phyloP scores from a whole-genome alignment of 1,140 invertebrate genomes.

The Papilio polytes region DNA sequence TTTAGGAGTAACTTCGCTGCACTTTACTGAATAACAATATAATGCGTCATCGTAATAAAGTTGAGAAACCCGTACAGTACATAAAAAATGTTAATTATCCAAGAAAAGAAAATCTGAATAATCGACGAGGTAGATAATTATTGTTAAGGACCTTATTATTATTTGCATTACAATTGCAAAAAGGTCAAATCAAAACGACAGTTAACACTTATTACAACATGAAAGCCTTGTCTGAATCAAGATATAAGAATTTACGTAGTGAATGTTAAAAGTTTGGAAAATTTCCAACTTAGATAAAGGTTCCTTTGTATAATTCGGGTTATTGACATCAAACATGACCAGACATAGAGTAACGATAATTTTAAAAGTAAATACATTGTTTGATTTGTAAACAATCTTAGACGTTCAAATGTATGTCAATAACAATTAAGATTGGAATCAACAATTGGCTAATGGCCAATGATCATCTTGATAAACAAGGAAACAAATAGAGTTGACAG shows the following conservation, averaged over 20 bases:
- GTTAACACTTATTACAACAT: background rate
- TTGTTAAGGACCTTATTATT: background rate
- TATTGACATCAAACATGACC: background rate
- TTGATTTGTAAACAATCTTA: slow-evolving; percentile 20
- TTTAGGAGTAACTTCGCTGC: background rate
- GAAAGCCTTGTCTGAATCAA: background rate
- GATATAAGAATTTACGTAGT: background rate
- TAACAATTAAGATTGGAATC: slow-evolving; percentile 18
- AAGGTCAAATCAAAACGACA: background rate
- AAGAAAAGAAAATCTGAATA: background rate
- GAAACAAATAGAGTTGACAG: background rate
- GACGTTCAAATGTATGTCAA: background rate
- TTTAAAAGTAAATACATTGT: slow-evolving; percentile 13
- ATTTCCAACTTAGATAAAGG: slow-evolving; percentile 15
- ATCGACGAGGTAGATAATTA: background rate
- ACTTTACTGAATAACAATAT: background rate
- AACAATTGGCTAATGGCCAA: background rate
- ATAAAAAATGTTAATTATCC: background rate
- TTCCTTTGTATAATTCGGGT: slow-evolving; percentile 12
- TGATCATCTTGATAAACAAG: slow-evolving; percentile 15
- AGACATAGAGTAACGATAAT: background rate
- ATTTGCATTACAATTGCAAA: background rate
- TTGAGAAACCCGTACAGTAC: background rate
- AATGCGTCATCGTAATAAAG: background rate
- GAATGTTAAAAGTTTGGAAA: background rate